Conservation (phyloP, 2,797 vertebrate genomes). For the Spondyliosoma cantharus region DNA sequence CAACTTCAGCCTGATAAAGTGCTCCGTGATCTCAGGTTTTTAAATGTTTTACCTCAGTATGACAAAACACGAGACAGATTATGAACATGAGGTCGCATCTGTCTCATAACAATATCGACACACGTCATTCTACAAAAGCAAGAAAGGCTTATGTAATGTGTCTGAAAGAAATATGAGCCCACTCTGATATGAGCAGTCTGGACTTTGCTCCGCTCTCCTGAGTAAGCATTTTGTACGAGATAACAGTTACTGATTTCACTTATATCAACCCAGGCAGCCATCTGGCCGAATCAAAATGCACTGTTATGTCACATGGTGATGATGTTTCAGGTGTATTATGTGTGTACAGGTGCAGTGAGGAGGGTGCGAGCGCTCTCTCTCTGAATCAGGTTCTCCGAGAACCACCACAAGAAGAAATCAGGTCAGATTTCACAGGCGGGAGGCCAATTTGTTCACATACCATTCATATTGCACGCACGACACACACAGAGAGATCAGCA, state of each 20-base stretch:
- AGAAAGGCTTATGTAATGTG: constrained; percentile 45
- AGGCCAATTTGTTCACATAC: constrained; percentile 23
- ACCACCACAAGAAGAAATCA: constrained; percentile 7
- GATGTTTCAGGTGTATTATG: constrained; percentile 22
- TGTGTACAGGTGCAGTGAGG: neutral
- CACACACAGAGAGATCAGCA: neutral
- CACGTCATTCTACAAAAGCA: neutral
- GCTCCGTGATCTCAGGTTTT: neutral
- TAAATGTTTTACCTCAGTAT: neutral
- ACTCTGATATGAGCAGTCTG: constrained; percentile 46
- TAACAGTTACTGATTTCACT: constrained; percentile 50
- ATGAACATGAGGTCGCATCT: neutral
- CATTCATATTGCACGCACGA: neutral
- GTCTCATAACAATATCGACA: no score
- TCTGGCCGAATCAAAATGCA: constrained; percentile 13
- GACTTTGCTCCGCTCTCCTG: constrained; percentile 60
- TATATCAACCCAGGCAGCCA: neutral
- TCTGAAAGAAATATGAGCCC: constrained; percentile 34
- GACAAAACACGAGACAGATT: neutral
- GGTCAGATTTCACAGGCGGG: constrained; percentile 35
- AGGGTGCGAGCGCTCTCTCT: neutral
- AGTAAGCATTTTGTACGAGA: constrained; percentile 56
- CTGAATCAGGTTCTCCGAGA: constrained; percentile 20
- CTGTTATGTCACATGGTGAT: constrained; percentile 10
- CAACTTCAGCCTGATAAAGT: neutral